These are phyloP conservation scores for Corbicula japonica DNA, from an alignment of 2,888 invertebrate genomes.

Conservation along the genomic window DNA sequence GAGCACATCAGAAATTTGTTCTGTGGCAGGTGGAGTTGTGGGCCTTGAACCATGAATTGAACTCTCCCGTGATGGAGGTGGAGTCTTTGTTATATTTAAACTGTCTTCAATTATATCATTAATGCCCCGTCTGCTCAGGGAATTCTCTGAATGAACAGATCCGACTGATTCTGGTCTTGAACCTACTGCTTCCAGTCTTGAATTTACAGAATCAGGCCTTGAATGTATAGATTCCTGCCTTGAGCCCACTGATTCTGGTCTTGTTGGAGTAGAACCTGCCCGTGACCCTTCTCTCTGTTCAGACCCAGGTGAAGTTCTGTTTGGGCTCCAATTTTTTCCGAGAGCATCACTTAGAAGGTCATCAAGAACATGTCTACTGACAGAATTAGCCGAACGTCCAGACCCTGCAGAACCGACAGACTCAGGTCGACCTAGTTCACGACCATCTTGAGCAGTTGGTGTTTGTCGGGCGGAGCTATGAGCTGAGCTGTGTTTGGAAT, in stretches of 20 bases:
- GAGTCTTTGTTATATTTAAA: constrained; percentile 30
- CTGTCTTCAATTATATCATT: constrained; percentile 50
- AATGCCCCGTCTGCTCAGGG: constrained; percentile 41
- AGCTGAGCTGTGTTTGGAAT: constrained; percentile 67
- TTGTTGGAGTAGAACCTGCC: constrained; percentile 31
- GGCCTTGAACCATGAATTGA: constrained; percentile 56
- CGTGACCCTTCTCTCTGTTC: constrained; percentile 19
- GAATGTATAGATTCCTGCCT: constrained; percentile 39
- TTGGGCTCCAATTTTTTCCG: constrained; percentile 3
- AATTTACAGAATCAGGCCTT: no score
- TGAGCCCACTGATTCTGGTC: constrained; percentile 50
- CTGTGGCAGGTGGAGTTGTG: constrained; percentile 52
- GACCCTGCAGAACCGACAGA: constrained; percentile 57
- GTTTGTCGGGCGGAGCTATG: constrained; percentile 66
- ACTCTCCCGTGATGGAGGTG: constrained; percentile 30
- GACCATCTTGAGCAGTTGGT: constrained; percentile 40
- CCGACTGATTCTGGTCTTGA: constrained; percentile 43
- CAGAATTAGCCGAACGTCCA: constrained; percentile 58
- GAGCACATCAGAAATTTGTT: constrained; percentile 67
- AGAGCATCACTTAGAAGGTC: constrained; percentile 50
- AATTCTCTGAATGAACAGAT: constrained; percentile 60
- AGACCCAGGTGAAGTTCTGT: constrained; percentile 12
- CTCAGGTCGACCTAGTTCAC: constrained; percentile 38
- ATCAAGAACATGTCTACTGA: constrained; percentile 47
- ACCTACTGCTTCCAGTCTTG: background rate